Evolutionary conservation across 2,113 vertebrate species (phyloP), one percentile per base, ranked within the genome.

Genomic region (Strix uralensis): DNA sequence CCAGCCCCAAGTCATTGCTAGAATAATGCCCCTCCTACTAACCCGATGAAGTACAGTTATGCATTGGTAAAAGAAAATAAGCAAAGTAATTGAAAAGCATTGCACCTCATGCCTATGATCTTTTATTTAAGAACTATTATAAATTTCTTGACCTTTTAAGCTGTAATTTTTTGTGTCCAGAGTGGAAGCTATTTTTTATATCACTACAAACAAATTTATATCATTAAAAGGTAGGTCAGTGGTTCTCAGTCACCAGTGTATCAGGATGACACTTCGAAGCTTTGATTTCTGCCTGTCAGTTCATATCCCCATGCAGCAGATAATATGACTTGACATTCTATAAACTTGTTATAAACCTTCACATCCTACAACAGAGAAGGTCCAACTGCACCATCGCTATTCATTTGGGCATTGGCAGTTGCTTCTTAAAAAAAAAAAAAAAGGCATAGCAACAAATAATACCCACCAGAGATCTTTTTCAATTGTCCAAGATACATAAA

Each of bases 281-380:
- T 95, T 82, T 93, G 94, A 92, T 94, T 96, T 96, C 87, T 97
- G 42, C 84, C 77, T 5, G 5, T 90, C 73, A 95, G 77, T 40
- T 87, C 74, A 69, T 93, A 93, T 96, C 40, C 21, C 13, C 58
- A 7, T 86, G 59, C 85, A 93, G 62, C 20, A 82, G 65, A 74
- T 92, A 96, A 97, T 96, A 71, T 23, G 87, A 94, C 44, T 84
- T 96, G 94, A 95, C 90, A 83, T 87, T 82, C 90, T 87, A 81
- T 93, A 94, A 96, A 96, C 72, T 89, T 7, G 2, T 84, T 91
- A 73, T 93, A 92, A 97, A 49, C 61, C 46, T 88, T 92, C 88
- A 71, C 55, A 61, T 92, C 75, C 59, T 52, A 78, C 2, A 10
- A 32, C 20, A 58, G 42, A 84, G 69, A 83, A 82, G 52, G 32